Conservation (phyloP, 2,888 invertebrate species). For the Euproctis similis region DNA sequence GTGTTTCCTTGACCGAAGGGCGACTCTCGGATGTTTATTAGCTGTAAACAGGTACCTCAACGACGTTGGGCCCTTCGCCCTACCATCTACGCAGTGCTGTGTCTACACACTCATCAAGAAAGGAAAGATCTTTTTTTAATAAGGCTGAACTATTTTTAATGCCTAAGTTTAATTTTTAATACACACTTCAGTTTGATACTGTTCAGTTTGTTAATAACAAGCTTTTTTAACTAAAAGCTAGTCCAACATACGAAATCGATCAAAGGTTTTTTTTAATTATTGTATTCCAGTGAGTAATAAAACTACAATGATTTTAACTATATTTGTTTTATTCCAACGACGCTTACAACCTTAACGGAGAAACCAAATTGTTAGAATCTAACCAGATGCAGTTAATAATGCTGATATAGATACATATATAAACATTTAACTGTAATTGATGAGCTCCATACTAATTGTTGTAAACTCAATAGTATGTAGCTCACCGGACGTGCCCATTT, state of each 20-base stretch:
- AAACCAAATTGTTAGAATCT: too few species aligned
- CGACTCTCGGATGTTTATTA: constrained; percentile 63
- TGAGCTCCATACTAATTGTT: too few species aligned
- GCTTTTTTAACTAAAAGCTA: constrained; percentile 57
- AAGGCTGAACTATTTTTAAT: constrained; percentile 72
- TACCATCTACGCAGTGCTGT: constrained; percentile 47
- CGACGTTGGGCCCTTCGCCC: constrained; percentile 60
- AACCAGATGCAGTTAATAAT: too few species aligned
- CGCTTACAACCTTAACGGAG: too few species aligned
- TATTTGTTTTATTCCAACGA: constrained; percentile 35
- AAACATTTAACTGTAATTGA: too few species aligned
- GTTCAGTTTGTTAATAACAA: constrained; percentile 46
- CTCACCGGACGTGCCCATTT: constrained; percentile 19
- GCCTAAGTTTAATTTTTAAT: constrained; percentile 69
- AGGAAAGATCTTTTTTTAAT: constrained; percentile 70
- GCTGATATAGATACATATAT: too few species aligned
- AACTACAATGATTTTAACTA: constrained; percentile 57
- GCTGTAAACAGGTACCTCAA: constrained; percentile 48
- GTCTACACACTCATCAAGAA: constrained; percentile 51
- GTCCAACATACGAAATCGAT: constrained; percentile 71
- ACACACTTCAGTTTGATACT: constrained; percentile 54
- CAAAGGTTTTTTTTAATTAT: constrained; percentile 63
- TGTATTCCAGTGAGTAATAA: constrained; percentile 68
- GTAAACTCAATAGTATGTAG: background rate
- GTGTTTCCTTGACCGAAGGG: constrained; percentile 64